Percentiles rank a stretch among this genome's conserved stretches.
Conservation (phyloP, 2,888 invertebrate genomes). For the Bursaphelenchus okinawaensis region DNA sequence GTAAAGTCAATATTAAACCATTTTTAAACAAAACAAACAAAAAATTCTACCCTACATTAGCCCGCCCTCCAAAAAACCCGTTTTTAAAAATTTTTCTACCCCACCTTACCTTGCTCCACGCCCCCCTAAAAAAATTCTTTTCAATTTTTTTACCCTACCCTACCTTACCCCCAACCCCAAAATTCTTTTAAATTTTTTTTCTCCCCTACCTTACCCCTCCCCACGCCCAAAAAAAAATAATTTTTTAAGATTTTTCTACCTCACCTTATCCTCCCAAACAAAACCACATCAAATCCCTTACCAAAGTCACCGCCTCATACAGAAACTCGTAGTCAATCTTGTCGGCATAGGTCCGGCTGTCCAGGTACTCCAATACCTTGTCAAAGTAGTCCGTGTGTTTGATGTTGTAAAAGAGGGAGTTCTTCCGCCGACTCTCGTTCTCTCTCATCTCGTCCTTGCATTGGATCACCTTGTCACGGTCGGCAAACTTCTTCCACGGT, state of each 20-base stretch:
- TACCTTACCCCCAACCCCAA: too few relatives aligned
- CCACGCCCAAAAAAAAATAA: background rate
- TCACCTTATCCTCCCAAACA: too few relatives aligned
- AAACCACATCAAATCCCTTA: too few relatives aligned
- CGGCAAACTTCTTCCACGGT: slow-evolving; percentile 39
- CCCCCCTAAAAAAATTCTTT: too few relatives aligned
- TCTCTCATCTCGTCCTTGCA: background rate
- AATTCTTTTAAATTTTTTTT: too few relatives aligned
- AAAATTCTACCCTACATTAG: too few relatives aligned
- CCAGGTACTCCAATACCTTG: slow-evolving; percentile 36
- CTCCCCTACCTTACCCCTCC: too few relatives aligned
- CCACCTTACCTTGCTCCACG: too few relatives aligned
- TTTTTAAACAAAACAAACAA: too few relatives aligned
- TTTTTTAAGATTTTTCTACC: background rate
- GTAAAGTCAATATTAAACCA: background rate
- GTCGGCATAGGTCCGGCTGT: slow-evolving; percentile 30
- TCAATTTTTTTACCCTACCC: too few relatives aligned
- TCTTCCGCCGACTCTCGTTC: background rate
- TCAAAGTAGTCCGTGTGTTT: slow-evolving; percentile 10
- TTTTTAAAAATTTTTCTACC: too few relatives aligned
- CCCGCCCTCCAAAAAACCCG: too few relatives aligned
- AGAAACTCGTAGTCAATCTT: slow-evolving; percentile 34
- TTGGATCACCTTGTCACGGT: slow-evolving; percentile 18
- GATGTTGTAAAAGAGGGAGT: slow-evolving; percentile 13
- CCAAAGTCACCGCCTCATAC: slow-evolving; percentile 19